phyloP scores from a whole-genome alignment of 1,140 invertebrate species.

The Drosophila cardini region DNA sequence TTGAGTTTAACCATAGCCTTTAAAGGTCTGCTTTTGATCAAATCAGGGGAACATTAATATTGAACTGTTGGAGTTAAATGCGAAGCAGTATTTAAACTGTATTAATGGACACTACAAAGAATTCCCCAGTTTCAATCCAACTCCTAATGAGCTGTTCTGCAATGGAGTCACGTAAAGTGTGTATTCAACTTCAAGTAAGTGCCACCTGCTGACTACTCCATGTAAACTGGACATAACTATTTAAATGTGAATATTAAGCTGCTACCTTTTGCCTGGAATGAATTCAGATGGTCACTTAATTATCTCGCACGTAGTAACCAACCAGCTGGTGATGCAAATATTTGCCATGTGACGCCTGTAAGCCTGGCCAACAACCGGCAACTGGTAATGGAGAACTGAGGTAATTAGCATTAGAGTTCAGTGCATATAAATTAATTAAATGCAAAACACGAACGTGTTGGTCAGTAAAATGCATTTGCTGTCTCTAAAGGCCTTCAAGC shows the following conservation, averaged over 20 bases:
- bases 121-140: slow-evolving; percentile 5
- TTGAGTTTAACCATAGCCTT: neutral
- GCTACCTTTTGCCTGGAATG: slow-evolving; percentile 33
- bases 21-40: too few relatives aligned
- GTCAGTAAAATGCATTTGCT: slow-evolving; percentile 43
- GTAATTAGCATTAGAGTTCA: slow-evolving; percentile 35
- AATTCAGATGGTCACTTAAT: slow-evolving; percentile 68
- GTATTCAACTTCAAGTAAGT: slow-evolving; percentile 16
- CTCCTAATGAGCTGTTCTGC: slow-evolving; percentile 14
- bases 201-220: slow-evolving; percentile 7
- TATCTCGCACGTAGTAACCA: slow-evolving; percentile 53
- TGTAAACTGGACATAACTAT: slow-evolving; percentile 33
- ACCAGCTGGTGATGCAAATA: slow-evolving; percentile 60
- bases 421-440: slow-evolving; percentile 58
- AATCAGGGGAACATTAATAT: slow-evolving; percentile 8
- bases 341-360: slow-evolving; percentile 61
- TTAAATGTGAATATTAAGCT: slow-evolving; percentile 43
- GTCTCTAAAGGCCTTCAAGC: slow-evolving; percentile 23
- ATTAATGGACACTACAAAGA: neutral
- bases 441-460: slow-evolving; percentile 56
- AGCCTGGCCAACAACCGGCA: neutral
- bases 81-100: neutral
- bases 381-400: neutral
- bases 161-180: slow-evolving; percentile 40
- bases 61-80: neutral